A percentile compares a stretch with the other conserved stretches of the same genome.
phyloP scores from a whole-genome alignment of 2,113 vertebrate genomes.

The Hydropotes inermis region DNA sequence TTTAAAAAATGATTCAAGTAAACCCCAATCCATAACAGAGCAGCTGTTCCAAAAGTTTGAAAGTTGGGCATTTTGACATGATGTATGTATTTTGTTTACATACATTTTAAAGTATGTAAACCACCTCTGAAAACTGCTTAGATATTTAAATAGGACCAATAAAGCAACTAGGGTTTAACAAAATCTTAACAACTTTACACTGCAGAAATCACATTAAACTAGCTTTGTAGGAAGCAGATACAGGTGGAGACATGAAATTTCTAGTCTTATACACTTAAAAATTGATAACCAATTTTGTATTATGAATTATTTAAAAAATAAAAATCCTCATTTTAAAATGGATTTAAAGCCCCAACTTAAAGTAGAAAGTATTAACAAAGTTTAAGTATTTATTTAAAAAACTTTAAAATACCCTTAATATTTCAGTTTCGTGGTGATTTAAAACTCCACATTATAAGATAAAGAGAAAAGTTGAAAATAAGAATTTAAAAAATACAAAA shows the following conservation, averaged over 20 bases:
- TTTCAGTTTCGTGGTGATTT: not conserved
- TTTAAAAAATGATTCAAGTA: constrained; percentile 3
- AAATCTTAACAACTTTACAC: not conserved
- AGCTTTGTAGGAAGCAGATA: not conserved
- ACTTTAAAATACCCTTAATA: not conserved
- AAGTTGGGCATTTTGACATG: not conserved
- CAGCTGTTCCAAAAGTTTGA: constrained; percentile 44
- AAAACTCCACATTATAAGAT: not conserved
- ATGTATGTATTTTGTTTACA: not conserved
- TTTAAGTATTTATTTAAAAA: not conserved
- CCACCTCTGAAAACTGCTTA: constrained; percentile 27
- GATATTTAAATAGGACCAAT: not conserved
- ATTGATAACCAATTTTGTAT: not conserved
- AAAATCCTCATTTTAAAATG: constrained; percentile 1
- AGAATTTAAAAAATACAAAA: not conserved
- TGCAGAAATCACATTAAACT: not conserved
- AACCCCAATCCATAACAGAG: constrained; percentile 19
- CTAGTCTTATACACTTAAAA: not conserved
- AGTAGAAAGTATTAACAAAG: not conserved
- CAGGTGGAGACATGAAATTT: not conserved
- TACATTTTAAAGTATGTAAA: not conserved
- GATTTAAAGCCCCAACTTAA: not conserved
- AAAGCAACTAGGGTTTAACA: not conserved
- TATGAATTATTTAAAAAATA: constrained; percentile 9
- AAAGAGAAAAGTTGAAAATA: not conserved